These are phyloP conservation scores for Pontoporia blainvillei DNA, from an alignment of 2,113 vertebrate species.

Conservation along the genomic window DNA sequence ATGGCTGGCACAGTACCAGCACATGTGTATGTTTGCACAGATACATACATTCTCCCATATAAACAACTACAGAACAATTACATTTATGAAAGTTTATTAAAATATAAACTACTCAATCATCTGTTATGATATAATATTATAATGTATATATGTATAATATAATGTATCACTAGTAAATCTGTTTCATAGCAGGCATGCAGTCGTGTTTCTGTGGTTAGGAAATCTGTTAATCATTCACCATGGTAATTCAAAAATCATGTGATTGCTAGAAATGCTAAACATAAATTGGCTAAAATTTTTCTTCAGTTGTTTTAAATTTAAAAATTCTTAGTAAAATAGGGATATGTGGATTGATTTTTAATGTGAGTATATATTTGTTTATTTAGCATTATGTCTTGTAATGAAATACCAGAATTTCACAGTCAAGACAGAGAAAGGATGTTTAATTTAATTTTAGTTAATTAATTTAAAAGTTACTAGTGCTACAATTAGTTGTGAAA, in stretches of 20 bases:
- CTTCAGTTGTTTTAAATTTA: not conserved
- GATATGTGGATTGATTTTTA: not conserved
- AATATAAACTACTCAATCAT: not conserved
- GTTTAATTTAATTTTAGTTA: not conserved
- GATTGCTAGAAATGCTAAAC: not conserved
- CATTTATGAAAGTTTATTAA: not conserved
- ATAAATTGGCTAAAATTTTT: not conserved
- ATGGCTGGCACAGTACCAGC: not conserved
- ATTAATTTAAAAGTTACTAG: not conserved
- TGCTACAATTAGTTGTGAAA: not conserved
- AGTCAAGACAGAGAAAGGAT: not conserved
- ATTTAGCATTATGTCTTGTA: not conserved
- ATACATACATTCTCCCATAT: not conserved
- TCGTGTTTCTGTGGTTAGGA: not conserved
- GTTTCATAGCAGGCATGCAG: not conserved
- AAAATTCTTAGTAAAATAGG: not conserved
- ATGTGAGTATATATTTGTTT: not conserved
- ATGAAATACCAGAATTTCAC: not conserved
- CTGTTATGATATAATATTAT: not conserved
- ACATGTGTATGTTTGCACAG: not conserved
- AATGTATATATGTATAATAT: not conserved
- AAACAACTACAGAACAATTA: not conserved
- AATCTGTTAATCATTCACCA: not conserved
- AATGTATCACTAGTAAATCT: not conserved
- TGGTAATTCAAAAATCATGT: not conserved